Conservation (phyloP, 2,113 vertebrate species). For the Probosciger aterrimus region DNA sequence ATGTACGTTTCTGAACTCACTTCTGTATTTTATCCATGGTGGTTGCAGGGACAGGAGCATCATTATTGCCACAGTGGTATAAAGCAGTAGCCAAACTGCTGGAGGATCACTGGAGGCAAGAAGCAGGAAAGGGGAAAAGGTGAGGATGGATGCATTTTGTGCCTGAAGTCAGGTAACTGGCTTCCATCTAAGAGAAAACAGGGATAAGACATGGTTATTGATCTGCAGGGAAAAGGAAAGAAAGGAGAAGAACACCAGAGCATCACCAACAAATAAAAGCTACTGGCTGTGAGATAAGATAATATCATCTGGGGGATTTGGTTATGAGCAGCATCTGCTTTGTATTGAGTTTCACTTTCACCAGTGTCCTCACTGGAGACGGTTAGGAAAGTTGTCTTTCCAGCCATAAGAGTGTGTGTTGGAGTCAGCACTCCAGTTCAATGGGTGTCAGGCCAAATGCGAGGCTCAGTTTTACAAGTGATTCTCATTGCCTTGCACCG, state of each 20-base stretch:
- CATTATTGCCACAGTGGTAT: not conserved
- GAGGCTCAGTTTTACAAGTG: not conserved
- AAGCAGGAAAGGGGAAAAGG: not conserved
- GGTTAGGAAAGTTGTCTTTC: not conserved
- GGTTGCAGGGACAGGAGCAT: not conserved
- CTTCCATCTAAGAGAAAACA: not conserved
- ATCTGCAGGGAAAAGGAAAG: not conserved
- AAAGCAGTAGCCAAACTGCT: not conserved
- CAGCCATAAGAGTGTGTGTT: not conserved
- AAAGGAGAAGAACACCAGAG: not conserved
- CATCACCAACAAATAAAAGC: slow-evolving; percentile 14
- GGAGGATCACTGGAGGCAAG: not conserved
- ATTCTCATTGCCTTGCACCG: not conserved
- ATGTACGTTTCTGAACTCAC: not conserved
- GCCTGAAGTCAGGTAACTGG: not conserved
- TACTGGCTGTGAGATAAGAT: slow-evolving; percentile 23
- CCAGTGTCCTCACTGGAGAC: not conserved
- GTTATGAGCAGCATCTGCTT: slow-evolving; percentile 31
- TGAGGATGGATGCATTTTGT: not conserved
- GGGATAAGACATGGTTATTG: not conserved
- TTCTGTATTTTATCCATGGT: not conserved
- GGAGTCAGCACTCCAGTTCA: not conserved
- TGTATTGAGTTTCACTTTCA: not conserved
- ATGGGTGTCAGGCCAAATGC: not conserved
- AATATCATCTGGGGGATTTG: not conserved